Base-by-base conservation (phyloP, 2,797 vertebrate genomes). In the Chelidonichthys spinosus region DNA sequence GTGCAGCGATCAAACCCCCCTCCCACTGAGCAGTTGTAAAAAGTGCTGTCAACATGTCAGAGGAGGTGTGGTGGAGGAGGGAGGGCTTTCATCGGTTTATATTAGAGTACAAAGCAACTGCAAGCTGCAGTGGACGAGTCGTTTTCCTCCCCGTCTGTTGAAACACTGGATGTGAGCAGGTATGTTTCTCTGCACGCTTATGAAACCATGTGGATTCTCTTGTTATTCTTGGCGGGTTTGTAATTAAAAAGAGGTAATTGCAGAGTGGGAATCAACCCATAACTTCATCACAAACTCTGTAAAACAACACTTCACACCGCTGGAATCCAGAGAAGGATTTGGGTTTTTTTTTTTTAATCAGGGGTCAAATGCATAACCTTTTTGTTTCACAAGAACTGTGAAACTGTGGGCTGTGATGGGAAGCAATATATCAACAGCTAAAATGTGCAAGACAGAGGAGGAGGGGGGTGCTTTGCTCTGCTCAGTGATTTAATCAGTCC, bases 41-140 rank as follows among this genome's bases (percentile, higher is more conserved):
- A 53, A 18, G 53, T 14, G 35, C 36, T 15, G 40, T 32, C 47
- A 37, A 47, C 39, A 69, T 66, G 6, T n/a, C 2, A 10, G 18
- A 82, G 78, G 73, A 79, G 87, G 91, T 49, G 89, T 78, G 79
- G 56, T 61, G 50, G 69, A 58, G 44, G 25, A 62, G 78, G 79
- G 69, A 70, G 72, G 81, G 70, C 32, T 55, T 15, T 18, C 43
- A 66, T 61, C 42, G 64, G 15, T 33, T 14, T 81, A 87, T 85
- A 88, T 40, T 25, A 89, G 68, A 89, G 59, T 0, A 10, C 17
- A 40, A 59, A 77, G 40, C 35, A 63, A 60, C 43, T 3, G 13
- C 37, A 15, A 69, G 61, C 60, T 61, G 52, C 67, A 42, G 50
- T 10, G 66, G 37, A 72, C 49, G 5, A 43, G 56, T 56, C 7